A percentile compares a stretch with the other conserved stretches of the same genome.
Evolutionary conservation across 1,140 invertebrate species (phyloP).

Genomic region (Tyrophagus putrescentiae): DNA sequence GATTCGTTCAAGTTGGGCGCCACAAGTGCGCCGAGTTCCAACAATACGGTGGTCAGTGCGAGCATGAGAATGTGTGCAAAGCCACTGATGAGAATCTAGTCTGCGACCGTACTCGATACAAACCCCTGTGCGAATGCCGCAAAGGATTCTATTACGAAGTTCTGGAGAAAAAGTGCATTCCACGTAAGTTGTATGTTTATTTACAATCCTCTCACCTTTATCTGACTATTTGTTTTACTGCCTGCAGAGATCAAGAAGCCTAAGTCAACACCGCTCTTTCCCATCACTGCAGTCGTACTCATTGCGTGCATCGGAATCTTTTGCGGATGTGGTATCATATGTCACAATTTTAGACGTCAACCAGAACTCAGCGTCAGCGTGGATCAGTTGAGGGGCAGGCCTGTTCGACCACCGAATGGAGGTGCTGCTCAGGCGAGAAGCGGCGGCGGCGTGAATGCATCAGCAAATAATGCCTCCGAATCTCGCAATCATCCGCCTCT

Average conservation of each 20-base stretch:
- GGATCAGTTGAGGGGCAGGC: neutral
- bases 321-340: constrained; percentile 14
- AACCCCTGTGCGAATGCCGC: constrained; percentile 6
- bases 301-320: constrained; percentile 15
- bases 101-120: neutral
- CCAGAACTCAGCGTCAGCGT: neutral
- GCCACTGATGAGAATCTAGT: neutral
- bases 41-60: neutral
- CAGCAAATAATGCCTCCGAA: neutral
- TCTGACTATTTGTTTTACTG: neutral
- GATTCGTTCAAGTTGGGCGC: neutral
- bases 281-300: constrained; percentile 4
- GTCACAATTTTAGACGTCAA: constrained; percentile 17
- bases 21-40: neutral
- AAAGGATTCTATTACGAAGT: neutral
- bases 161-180: constrained; percentile 5
- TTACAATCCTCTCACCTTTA: neutral
- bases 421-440: neutral
- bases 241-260: neutral
- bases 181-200: neutral
- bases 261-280: constrained; percentile 7
- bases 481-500: neutral
- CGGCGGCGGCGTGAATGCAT: neutral
- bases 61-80: constrained; percentile 13
- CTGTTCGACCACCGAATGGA: neutral